Evolutionary conservation across 2,113 vertebrate genomes (phyloP), one percentile per base, ranked within the genome.

Genomic region (Cranoglanis bouderius): DNA sequence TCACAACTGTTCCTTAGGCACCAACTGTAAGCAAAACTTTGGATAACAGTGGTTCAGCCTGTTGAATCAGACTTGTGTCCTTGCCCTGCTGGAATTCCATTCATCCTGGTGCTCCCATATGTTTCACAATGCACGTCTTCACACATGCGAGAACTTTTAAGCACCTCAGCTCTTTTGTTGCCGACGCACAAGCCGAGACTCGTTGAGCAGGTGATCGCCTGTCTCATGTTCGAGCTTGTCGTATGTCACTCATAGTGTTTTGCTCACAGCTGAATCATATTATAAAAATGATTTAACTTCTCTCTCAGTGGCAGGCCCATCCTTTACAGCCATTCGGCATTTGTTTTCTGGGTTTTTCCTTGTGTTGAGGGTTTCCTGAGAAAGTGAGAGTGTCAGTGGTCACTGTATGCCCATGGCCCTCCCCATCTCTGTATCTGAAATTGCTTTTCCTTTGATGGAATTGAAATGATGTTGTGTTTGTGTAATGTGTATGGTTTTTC

Each of bases 151-250:
- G 9, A 65, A 49, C 35, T 80, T 75, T n/a, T 19, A 18, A 51
- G 38, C 72, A 24, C 38, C 24, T 80, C 2, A 65, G 57, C 46
- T 0, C 10, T 53, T 82, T 46, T 43, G 32, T 90, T 90, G 84
- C 87, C 85, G 72, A 90, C 61, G 26, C 67, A 63, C 90, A 87
- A 85, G 90, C 88, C 38, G 26, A 1, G 87, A 82, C 90, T 89
- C 57, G 90, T 85, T 84, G 4, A 89, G 85, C 89, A 82, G 87
- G 90, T 87, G 90, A 88, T 81, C 87, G 75, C 8, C 38, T 32
- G 57, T 84, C 84, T 88, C 81, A 24, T 85, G 85, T 82, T 67
- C 49, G 61, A 84, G 61, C 83, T 84, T 65, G 82, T 84, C 26
- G 40, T 67, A 67, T 46, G 61, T 87, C 61, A 18, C 55, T 74